These are phyloP conservation scores for Cephus cinctus DNA, from an alignment of 1,140 invertebrate species.

Conservation along the genomic window DNA sequence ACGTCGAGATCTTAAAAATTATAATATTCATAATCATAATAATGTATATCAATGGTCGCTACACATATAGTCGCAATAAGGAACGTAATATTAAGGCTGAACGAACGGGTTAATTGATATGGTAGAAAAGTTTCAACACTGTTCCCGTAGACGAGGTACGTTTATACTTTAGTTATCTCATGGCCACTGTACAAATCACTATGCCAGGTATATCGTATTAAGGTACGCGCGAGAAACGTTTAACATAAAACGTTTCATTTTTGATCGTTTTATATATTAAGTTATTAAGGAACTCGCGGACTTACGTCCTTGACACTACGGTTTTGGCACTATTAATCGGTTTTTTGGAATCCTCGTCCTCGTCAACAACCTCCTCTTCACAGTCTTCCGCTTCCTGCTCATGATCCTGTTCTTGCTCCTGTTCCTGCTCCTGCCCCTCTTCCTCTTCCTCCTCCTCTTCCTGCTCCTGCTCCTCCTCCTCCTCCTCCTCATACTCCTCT, in stretches of 20 bases:
- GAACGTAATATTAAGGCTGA: no score
- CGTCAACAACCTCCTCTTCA: constrained; percentile 14
- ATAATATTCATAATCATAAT: no score
- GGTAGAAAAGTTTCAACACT: neutral
- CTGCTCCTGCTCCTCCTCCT: neutral
- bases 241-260: neutral
- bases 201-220: neutral
- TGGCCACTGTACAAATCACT: neutral
- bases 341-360: constrained; percentile 13
- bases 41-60: no score
- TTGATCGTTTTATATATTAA: neutral
- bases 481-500: constrained; percentile 6
- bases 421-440: constrained; percentile 20
- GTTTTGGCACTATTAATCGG: constrained; percentile 39
- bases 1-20: no score
- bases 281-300: neutral
- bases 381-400: constrained; percentile 23
- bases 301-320: constrained; percentile 31
- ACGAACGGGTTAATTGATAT: neutral
- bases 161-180: neutral
- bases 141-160: neutral
- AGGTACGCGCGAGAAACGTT: neutral
- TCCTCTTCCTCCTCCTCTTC: constrained; percentile 8
- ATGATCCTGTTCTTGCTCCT: constrained; percentile 14
- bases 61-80: no score